Percentiles rank a stretch among this genome's conserved stretches.
Evolutionary conservation across 2,113 vertebrate genomes (phyloP).

Genomic region (Chlorocebus sabaeus): DNA sequence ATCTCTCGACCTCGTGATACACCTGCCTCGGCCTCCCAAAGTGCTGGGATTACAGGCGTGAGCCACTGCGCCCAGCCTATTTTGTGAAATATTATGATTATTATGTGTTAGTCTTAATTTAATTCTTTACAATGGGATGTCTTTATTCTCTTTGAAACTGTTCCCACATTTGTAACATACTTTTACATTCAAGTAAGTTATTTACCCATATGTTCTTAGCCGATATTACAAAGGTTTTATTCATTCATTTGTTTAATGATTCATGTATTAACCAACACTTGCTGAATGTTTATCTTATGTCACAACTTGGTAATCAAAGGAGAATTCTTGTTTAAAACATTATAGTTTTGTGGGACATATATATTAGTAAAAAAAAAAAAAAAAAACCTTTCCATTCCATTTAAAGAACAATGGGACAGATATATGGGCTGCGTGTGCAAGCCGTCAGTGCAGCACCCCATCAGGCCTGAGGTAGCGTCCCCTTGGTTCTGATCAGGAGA

Average conservation of each 20-base stretch:
- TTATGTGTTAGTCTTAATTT: background rate
- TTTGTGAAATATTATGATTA: background rate
- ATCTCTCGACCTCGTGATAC: too few species aligned
- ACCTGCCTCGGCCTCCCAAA: too few species aligned
- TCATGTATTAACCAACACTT: background rate
- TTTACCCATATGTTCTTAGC: background rate
- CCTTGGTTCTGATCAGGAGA: background rate
- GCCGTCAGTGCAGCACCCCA: accelerated
- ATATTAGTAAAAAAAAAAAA: background rate
- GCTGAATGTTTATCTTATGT: background rate
- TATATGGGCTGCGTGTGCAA: background rate
- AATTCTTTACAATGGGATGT: background rate
- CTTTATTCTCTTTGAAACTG: background rate
- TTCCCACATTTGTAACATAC: background rate
- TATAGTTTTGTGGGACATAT: background rate
- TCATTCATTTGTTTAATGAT: background rate
- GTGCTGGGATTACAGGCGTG: too few species aligned
- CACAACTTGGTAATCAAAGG: background rate
- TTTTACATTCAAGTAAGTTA: background rate
- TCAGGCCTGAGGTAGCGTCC: background rate
- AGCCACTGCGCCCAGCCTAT: too few species aligned
- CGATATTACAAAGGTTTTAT: background rate
- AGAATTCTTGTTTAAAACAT: background rate
- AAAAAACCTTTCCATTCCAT: background rate
- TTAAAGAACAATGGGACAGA: background rate